Conservation (phyloP, 2,113 vertebrate genomes). For the Empidonax alnorum region DNA sequence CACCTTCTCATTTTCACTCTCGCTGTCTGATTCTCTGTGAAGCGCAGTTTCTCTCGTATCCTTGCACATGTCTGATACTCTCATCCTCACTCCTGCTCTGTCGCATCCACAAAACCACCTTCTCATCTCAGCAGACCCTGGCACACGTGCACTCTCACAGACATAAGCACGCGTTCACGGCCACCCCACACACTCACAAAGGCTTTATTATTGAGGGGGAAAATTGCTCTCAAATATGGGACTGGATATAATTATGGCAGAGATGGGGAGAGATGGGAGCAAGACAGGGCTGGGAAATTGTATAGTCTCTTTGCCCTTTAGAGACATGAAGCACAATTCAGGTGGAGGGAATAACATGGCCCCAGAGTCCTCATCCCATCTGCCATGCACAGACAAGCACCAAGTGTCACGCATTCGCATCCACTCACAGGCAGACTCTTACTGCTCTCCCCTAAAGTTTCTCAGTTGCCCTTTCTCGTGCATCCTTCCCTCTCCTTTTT, state of each 20-base stretch:
- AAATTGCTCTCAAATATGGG: neutral
- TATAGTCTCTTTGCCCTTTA: neutral
- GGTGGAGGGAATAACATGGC: neutral
- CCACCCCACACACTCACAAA: neutral
- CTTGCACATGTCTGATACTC: neutral
- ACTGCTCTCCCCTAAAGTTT: neutral
- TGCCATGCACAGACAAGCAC: neutral
- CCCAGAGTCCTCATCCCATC: neutral
- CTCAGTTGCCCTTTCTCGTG: accelerated
- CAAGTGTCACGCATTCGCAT: accelerated
- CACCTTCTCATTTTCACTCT: slow-evolving; percentile 48
- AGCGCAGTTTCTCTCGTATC: neutral
- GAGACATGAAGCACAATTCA: neutral
- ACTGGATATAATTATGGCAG: neutral
- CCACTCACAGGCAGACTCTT: neutral
- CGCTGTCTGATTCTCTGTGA: neutral
- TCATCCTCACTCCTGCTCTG: neutral
- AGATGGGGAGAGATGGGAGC: neutral
- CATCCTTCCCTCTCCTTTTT: slow-evolving; percentile 5
- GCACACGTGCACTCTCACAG: neutral
- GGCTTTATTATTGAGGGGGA: neutral
- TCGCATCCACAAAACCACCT: neutral
- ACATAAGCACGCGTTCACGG: accelerated
- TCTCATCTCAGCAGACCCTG: neutral
- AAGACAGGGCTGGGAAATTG: neutral